A percentile compares a stretch with the other conserved stretches of the same genome.
These are phyloP conservation scores for Parambassis ranga DNA, from an alignment of 2,797 vertebrate species.

Conservation along the genomic window DNA sequence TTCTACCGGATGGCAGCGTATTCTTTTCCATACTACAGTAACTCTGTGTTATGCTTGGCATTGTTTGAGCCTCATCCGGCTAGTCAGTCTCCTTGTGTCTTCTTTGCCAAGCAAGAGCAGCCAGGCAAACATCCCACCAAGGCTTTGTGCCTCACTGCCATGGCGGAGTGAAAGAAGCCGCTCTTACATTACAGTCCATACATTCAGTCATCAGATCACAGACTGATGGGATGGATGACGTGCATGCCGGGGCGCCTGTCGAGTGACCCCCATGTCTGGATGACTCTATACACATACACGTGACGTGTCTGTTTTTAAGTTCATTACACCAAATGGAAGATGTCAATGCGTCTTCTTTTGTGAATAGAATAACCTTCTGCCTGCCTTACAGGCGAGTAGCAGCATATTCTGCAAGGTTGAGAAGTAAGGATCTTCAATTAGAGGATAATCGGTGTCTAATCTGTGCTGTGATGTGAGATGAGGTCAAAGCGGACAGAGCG, in stretches of 20 bases:
- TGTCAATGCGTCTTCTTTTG: constrained; percentile 16
- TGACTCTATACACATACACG: constrained; percentile 54
- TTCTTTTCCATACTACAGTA: constrained; percentile 63
- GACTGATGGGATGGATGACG: constrained; percentile 70
- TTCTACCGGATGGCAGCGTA: constrained; percentile 50
- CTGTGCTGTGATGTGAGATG: constrained; percentile 77
- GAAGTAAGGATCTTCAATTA: constrained; percentile 78
- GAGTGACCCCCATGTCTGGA: constrained; percentile 66
- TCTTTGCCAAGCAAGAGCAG: constrained; percentile 64
- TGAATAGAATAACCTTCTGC: constrained; percentile 45
- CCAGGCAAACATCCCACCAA: constrained; percentile 58
- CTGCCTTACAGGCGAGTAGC: constrained; percentile 49
- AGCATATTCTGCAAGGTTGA: constrained; percentile 76
- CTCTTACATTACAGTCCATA: constrained; percentile 57
- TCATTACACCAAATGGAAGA: constrained; percentile 3
- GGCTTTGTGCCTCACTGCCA: constrained; percentile 48
- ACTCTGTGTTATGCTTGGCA: constrained; percentile 57
- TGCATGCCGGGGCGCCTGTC: constrained; percentile 41
- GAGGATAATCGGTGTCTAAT: constrained; percentile 79
- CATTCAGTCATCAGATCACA: constrained; percentile 65
- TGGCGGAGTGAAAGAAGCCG: constrained; percentile 55
- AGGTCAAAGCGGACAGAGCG: constrained; percentile 79
- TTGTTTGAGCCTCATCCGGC: constrained; percentile 67
- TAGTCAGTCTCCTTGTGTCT: constrained; percentile 57
- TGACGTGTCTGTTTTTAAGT: constrained; percentile 31